These are phyloP conservation scores for Leguminivora glycinivorella DNA, from an alignment of 1,140 invertebrate species.

Conservation along the genomic window DNA sequence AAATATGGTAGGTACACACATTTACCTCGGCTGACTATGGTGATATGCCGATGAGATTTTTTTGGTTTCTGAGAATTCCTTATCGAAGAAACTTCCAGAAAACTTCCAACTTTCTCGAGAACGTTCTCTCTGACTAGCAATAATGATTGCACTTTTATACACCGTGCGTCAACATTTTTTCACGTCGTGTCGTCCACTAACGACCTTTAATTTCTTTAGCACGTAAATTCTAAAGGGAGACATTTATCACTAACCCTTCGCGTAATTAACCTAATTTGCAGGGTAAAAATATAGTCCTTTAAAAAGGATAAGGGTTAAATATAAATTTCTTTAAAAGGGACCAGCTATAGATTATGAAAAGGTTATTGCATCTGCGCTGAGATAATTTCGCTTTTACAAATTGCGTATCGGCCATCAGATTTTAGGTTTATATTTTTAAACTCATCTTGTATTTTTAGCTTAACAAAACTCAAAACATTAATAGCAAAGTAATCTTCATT, in stretches of 20 bases:
- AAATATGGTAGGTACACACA: too few relatives aligned
- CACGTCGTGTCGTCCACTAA: conserved; percentile 42
- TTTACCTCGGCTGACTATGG: too few relatives aligned
- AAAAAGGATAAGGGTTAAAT: conserved; percentile 37
- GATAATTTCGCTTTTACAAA: conserved; percentile 18
- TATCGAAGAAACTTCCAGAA: too few relatives aligned
- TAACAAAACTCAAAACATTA: too few relatives aligned
- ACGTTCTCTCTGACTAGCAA: background rate
- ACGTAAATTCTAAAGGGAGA: conserved; percentile 48
- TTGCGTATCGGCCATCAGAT: background rate
- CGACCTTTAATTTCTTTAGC: conserved; percentile 52
- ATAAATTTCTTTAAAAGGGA: conserved; percentile 42
- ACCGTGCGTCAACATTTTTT: conserved; percentile 41
- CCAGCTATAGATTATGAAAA: conserved; percentile 21
- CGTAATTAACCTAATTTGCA: conserved; percentile 63
- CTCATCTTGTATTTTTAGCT: too few relatives aligned
- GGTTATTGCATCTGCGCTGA: conserved; percentile 17
- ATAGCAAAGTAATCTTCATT: too few relatives aligned
- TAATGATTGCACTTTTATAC: background rate
- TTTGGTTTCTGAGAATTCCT: too few relatives aligned
- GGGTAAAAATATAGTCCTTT: conserved; percentile 40
- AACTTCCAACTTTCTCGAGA: background rate
- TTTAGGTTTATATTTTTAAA: background rate
- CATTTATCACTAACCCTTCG: conserved; percentile 59
- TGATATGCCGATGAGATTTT: too few relatives aligned